Conservation (phyloP, 2,797 vertebrate genomes). For the Eulemur coronatus region DNA sequence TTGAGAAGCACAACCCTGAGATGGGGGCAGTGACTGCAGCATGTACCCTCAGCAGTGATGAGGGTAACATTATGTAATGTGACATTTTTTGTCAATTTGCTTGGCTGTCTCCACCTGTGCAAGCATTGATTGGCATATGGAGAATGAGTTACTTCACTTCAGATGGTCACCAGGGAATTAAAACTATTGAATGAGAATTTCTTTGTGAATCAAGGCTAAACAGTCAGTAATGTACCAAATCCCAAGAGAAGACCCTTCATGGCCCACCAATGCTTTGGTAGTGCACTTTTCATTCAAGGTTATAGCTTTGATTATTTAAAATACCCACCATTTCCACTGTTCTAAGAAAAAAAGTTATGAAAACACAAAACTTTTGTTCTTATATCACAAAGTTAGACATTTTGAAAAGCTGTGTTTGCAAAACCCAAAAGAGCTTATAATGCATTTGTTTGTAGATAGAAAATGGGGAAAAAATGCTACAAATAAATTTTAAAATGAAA, state of each 20-base stretch:
- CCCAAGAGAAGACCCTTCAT: neutral
- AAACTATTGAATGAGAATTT: slow-evolving; percentile 51
- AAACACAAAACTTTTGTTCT: neutral
- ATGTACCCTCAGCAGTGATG: neutral
- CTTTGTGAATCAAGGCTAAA: slow-evolving; percentile 31
- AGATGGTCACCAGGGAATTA: neutral
- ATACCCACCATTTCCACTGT: neutral
- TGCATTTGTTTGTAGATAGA: slow-evolving; percentile 57
- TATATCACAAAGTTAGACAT: slow-evolving; percentile 14
- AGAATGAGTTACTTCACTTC: slow-evolving; percentile 16
- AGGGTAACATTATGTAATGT: neutral
- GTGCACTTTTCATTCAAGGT: neutral
- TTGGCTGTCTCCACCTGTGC: slow-evolving; percentile 14
- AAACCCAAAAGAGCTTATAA: slow-evolving; percentile 14
- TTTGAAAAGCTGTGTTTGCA: slow-evolving; percentile 38
- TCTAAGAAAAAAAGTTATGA: neutral
- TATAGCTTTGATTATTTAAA: slow-evolving; percentile 17
- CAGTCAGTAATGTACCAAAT: slow-evolving; percentile 11
- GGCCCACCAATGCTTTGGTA: neutral
- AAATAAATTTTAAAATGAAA: slow-evolving; percentile 69
- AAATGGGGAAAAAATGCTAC: slow-evolving; percentile 30
- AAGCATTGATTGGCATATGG: neutral
- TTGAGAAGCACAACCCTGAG: neutral
- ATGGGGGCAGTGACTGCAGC: neutral
- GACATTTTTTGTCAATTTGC: neutral